These are phyloP conservation scores for Lagorchestes hirsutus DNA, from an alignment of 2,797 vertebrate species.

Conservation along the genomic window DNA sequence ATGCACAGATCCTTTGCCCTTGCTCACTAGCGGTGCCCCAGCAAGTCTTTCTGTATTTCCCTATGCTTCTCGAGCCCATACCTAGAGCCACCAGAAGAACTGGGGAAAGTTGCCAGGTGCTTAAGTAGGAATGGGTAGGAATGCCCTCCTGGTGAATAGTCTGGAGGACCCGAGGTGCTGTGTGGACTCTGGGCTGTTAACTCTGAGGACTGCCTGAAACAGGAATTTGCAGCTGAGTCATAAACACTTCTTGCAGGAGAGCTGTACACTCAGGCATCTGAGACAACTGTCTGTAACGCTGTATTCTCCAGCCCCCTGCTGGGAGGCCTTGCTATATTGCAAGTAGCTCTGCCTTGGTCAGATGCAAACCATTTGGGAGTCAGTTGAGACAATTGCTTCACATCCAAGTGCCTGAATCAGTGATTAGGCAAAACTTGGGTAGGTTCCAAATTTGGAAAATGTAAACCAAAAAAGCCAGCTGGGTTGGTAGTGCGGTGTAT, in stretches of 20 bases:
- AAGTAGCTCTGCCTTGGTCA: background rate
- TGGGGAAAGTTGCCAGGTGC: background rate
- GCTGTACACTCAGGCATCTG: background rate
- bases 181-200: background rate
- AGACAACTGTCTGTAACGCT: background rate
- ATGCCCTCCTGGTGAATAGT: background rate
- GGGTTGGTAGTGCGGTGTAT: background rate
- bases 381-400: background rate
- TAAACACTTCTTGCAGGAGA: background rate
- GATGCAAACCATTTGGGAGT: background rate
- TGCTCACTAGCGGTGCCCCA: background rate
- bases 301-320: background rate
- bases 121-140: background rate
- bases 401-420: background rate
- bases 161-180: background rate
- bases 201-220: background rate
- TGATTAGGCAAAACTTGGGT: background rate
- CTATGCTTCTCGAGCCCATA: background rate
- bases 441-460: background rate
- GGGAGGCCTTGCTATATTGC: background rate
- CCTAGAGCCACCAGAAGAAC: background rate
- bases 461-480: background rate
- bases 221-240: background rate
- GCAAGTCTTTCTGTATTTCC: background rate
- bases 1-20: too few species aligned